Base-by-base conservation (phyloP, 2,888 invertebrate genomes). In the Eulithis testata region DNA sequence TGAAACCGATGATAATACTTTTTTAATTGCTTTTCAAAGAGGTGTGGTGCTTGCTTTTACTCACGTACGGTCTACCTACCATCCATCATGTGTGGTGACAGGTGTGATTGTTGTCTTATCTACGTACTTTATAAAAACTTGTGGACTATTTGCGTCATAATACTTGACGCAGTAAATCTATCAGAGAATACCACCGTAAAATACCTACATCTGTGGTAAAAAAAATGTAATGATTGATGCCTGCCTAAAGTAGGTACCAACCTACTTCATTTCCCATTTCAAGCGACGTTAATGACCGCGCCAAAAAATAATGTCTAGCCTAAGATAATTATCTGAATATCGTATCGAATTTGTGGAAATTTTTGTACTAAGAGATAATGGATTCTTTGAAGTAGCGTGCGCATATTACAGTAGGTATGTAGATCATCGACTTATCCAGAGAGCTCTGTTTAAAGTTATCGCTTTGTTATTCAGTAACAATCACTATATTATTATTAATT, bases 271-370 rank as follows among this genome's bases (percentile, higher is more conserved):
- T 43, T 43, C 1, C 27, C 11, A 27, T 43, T 43, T 0, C 27
- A 21, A 27, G 27, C 21, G 55, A 61, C 52, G 64, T 52, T 55
- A 50, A 64, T 61, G 52, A 62, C 53, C 64, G 59, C 64, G 65
- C 60, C 31, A 31, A 65, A 68, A 70, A 70, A 66, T 64, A 50
- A 63, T 69, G 73, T 70, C 53, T 21, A 63, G 66, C 60, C 68
- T 44, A 51, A 56, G 50, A 59, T 53, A 54, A 31, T 70, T 60
- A 68, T 73, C 70, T 69, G 43, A 56, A 14, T 60, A 44, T 60
- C 60, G 50, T 64, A 62, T 60, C 53, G 64, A 69, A 59, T 52
- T 51, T 68, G 68, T 70, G 68, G 70, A 70, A 70, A 68, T 60
- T 61, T 49, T 11, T 11, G 14, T 69, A 68, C 65, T 56, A 47